These are phyloP conservation scores for Dexiosoma caninum DNA, from an alignment of 2,888 invertebrate genomes.

Conservation along the genomic window DNA sequence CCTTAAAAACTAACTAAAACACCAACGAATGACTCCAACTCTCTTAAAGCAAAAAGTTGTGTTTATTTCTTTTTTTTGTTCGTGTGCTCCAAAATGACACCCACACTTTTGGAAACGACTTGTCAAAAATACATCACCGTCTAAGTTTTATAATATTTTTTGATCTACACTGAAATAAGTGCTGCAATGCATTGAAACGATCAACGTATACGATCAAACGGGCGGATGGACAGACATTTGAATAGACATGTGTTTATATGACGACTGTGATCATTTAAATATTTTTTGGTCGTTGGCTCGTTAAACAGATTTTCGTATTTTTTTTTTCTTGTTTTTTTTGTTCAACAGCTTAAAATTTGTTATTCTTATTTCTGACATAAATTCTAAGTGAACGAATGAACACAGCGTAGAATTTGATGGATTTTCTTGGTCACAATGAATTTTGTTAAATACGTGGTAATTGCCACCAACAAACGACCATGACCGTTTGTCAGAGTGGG, in stretches of 20 bases:
- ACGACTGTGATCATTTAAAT: constrained; percentile 48
- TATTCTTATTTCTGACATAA: constrained; percentile 63
- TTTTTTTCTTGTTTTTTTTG: constrained; percentile 4
- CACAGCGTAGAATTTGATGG: constrained; percentile 59
- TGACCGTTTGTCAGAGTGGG: constrained; percentile 43
- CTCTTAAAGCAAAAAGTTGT: neutral
- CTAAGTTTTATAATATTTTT: constrained; percentile 53
- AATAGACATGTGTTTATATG: constrained; percentile 33
- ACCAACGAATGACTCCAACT: neutral
- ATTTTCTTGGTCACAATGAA: constrained; percentile 63
- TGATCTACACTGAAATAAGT: constrained; percentile 17
- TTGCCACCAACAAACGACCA: constrained; percentile 65
- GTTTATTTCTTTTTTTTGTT: neutral
- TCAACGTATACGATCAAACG: neutral
- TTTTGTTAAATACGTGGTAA: constrained; percentile 65
- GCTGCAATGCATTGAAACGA: neutral
- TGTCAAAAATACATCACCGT: constrained; percentile 62
- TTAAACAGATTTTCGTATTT: neutral
- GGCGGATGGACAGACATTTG: constrained; percentile 2
- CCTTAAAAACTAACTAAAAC: neutral
- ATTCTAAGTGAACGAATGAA: constrained; percentile 51
- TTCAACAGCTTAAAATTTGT: constrained; percentile 14
- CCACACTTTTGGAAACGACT: constrained; percentile 59
- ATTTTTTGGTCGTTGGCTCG: constrained; percentile 21
- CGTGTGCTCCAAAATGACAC: constrained; percentile 60